Evolutionary conservation across 2,888 invertebrate species (phyloP).

Genomic region (Apomyelois bistriatella): DNA sequence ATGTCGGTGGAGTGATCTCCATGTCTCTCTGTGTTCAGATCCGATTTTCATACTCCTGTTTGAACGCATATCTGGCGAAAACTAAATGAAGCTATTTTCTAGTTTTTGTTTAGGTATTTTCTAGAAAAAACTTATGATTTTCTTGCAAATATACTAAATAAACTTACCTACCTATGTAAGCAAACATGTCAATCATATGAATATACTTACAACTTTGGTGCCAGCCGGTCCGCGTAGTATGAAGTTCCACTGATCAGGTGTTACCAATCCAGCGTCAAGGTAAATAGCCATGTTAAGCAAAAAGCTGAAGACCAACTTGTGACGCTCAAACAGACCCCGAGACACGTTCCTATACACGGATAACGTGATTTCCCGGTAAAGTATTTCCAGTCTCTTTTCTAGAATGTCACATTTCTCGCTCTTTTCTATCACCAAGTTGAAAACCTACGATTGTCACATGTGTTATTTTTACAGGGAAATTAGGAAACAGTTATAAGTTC

Average conservation of each 20-base stretch:
- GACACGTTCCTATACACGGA: constrained; percentile 93
- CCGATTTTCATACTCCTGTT: too few relatives aligned
- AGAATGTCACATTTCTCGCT: constrained; percentile 85
- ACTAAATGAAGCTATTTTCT: too few relatives aligned
- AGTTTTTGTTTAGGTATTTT: too few relatives aligned
- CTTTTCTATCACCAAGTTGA: constrained; percentile 88
- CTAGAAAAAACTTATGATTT: too few relatives aligned
- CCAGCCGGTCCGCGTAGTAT: constrained; percentile 87
- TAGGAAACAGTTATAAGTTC: too few relatives aligned
- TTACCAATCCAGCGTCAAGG: constrained; percentile 81
- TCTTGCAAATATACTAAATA: too few relatives aligned
- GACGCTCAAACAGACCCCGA: constrained; percentile 93
- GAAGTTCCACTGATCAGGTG: constrained; percentile 86
- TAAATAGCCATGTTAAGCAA: constrained; percentile 89
- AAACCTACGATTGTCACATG: constrained; percentile 75
- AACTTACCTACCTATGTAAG: too few relatives aligned
- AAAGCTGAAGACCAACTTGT: constrained; percentile 94
- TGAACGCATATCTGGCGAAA: too few relatives aligned
- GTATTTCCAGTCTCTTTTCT: constrained; percentile 82
- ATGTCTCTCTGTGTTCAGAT: too few relatives aligned
- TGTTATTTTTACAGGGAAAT: too few relatives aligned
- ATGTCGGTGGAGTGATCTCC: too few relatives aligned
- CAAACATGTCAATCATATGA: too few relatives aligned
- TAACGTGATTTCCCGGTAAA: constrained; percentile 88
- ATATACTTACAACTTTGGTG: constrained; percentile 63